These are phyloP conservation scores for Rhopalosiphum maidis DNA, from an alignment of 1,140 invertebrate species.

Conservation along the genomic window DNA sequence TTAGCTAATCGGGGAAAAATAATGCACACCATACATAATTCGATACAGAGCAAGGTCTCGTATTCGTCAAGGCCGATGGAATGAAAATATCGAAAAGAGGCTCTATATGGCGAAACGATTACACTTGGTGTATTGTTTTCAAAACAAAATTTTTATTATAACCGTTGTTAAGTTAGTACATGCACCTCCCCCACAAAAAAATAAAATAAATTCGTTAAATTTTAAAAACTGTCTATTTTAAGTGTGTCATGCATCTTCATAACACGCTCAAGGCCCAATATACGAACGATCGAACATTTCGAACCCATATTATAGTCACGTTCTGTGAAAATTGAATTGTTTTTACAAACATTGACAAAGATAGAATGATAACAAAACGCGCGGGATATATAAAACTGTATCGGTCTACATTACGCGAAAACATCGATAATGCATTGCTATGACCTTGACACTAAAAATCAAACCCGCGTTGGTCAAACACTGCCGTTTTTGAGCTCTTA, in stretches of 20 bases:
- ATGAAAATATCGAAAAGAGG: constrained; percentile 9
- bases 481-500: not conserved
- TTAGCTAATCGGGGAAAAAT: constrained; percentile 25
- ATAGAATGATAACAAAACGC: constrained; percentile 15
- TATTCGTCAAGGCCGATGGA: constrained; percentile 14
- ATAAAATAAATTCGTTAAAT: not conserved
- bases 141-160: not conserved
- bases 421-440: not conserved
- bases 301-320: constrained; percentile 6
- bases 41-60: constrained; percentile 47
- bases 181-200: not conserved
- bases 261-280: constrained; percentile 8
- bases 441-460: constrained; percentile 53
- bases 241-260: constrained; percentile 21
- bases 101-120: not conserved
- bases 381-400: constrained; percentile 5
- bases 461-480: not conserved
- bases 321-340: constrained; percentile 1
- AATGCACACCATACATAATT: not conserved
- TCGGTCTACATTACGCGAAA: constrained; percentile 2
- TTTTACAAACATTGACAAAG: constrained; percentile 15
- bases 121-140: not conserved
- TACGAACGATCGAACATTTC: not conserved
- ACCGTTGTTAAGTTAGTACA: not conserved
- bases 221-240: not conserved